These are phyloP conservation scores for Drosophila ercepeae DNA, from an alignment of 1,140 invertebrate species.

Conservation along the genomic window DNA sequence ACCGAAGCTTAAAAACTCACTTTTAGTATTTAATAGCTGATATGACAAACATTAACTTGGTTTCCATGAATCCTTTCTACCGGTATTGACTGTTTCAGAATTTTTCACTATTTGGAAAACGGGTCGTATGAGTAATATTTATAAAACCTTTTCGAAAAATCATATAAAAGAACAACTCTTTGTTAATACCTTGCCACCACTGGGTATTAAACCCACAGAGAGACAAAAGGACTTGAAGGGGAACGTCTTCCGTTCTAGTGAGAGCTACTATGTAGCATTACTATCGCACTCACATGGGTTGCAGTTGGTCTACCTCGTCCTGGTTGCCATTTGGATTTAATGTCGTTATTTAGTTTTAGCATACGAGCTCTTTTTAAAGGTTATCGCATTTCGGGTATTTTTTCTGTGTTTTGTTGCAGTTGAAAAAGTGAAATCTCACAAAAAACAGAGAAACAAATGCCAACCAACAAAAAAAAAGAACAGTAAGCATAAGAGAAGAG, in stretches of 20 bases:
- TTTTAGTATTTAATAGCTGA: no score
- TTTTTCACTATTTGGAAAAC: no score
- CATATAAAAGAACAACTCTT: no score
- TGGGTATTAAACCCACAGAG: background rate
- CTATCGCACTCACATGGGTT: slow-evolving; percentile 33
- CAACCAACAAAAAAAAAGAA: slow-evolving; percentile 5
- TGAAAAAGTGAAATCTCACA: slow-evolving; percentile 33
- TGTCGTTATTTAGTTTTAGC: slow-evolving; percentile 77
- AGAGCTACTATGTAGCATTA: slow-evolving; percentile 52
- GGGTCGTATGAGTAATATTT: no score
- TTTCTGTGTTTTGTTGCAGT: slow-evolving; percentile 39
- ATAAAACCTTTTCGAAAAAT: no score
- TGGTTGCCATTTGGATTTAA: slow-evolving; percentile 56
- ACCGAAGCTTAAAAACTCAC: no score
- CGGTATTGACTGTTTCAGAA: no score
- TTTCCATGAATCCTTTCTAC: no score
- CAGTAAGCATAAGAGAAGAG: slow-evolving; percentile 17
- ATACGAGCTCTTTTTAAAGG: slow-evolving; percentile 78
- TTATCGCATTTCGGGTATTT: slow-evolving; percentile 64
- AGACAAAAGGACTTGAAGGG: background rate
- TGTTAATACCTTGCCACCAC: background rate
- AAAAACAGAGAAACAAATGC: slow-evolving; percentile 15
- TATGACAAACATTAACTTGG: no score
- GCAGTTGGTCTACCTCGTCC: slow-evolving; percentile 28
- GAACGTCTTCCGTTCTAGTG: slow-evolving; percentile 35